Percentiles rank a stretch among this genome's conserved stretches.
phyloP scores from a whole-genome alignment of 1,140 invertebrate species.

The Diprion similis region DNA sequence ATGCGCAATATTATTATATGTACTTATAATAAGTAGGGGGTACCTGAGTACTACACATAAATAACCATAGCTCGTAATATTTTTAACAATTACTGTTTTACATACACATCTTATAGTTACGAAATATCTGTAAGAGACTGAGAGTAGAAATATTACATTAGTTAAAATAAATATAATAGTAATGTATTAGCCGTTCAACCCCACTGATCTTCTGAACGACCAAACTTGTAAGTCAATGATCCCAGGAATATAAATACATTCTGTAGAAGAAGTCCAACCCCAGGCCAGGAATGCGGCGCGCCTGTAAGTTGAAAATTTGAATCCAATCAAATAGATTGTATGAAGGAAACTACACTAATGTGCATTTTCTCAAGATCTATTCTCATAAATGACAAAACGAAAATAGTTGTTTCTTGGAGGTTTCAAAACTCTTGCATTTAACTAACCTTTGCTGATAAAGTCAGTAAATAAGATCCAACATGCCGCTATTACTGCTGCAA shows the following conservation, averaged over 20 bases:
- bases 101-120: background rate
- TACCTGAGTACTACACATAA: background rate
- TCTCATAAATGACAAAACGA: constrained; percentile 9
- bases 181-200: constrained; percentile 48
- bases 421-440: background rate
- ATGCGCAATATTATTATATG: background rate
- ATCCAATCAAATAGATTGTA: constrained; percentile 22
- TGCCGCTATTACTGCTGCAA: constrained; percentile 93
- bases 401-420: background rate
- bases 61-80: background rate
- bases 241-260: constrained; percentile 94
- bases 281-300: constrained; percentile 72
- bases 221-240: constrained; percentile 93
- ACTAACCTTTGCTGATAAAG: constrained; percentile 66
- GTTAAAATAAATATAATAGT: background rate
- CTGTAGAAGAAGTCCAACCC: constrained; percentile 92
- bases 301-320: constrained; percentile 32
- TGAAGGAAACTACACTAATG: background rate
- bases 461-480: constrained; percentile 94
- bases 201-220: constrained; percentile 89
- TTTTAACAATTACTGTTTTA: background rate
- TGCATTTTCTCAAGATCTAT: background rate
- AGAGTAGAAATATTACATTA: too few relatives aligned
- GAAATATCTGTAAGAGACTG: background rate
- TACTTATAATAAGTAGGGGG: background rate